Base-by-base conservation (phyloP, 2,797 vertebrate species). In the Loriculus beryllinus region DNA sequence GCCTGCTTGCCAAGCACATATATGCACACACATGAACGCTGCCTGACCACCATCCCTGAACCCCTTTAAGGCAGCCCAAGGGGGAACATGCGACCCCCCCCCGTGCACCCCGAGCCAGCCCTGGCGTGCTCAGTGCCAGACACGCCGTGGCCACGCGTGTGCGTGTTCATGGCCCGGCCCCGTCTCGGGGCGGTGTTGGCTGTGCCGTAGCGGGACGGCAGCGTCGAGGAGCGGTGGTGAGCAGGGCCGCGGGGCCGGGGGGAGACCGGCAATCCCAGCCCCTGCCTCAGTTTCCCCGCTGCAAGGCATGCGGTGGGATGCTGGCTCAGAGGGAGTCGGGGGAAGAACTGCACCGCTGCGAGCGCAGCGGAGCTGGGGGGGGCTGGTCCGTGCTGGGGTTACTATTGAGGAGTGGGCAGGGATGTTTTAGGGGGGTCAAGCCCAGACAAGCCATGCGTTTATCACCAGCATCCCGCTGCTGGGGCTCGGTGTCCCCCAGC, bases 11-110 rank as follows among this genome's bases (percentile, higher is more conserved):
- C 25, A 28, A 59, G 71, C 39, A 42, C 70, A 26, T 28, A 4
- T 0, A 1, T 31, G 52, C 60, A 40, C 69, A 35, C 6, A 4
- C 4, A 1, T 59, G 68, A 9, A 8, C 1, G 2, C 12, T 2
- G 4, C 39, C n/a, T 6, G 12, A 18, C 35, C 22, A 35, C 54
- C 33, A 23, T 15, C 54, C n/a, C 21, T 35, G n/a, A 23, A 15
- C n/a, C 54, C n/a, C 9, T 21, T 35, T 35, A 57, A 57, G 22
- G n/a, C 54, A 57, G n/a, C 54, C n/a, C 54, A 57, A 23, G n/a
- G 5, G 14, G 51, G 29, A 4, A 14, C 3, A 7, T 3, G 9
- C 11, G 6, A 23, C 7, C 17, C 8, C 28, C 28, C 40, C 13
- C 47, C 4, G 4, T 4, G 31, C 35, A 6, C n/a, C 42, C 37